Conservation (phyloP, 2,888 invertebrate genomes). For the Oxycera nigricornis region DNA sequence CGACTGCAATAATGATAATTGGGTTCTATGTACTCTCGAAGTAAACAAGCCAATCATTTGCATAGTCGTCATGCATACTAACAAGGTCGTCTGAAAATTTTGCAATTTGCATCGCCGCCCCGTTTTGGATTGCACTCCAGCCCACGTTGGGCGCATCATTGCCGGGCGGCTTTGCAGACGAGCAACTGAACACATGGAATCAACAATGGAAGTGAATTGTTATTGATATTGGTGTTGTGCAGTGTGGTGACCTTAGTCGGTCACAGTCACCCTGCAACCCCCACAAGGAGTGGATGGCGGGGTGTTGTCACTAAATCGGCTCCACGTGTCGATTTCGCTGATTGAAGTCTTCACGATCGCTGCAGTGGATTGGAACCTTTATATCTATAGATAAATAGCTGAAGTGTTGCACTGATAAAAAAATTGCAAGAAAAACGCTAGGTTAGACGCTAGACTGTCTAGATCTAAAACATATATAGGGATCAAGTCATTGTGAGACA, state of each 20-base stretch:
- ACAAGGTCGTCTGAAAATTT: slow-evolving; percentile 15
- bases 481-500: background rate
- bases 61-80: slow-evolving; percentile 32
- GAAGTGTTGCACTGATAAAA: no score
- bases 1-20: slow-evolving; percentile 19
- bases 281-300: no score
- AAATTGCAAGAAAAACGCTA: background rate
- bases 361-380: background rate
- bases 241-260: background rate
- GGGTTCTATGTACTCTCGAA: slow-evolving; percentile 33
- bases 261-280: background rate
- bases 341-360: background rate
- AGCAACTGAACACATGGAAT: slow-evolving; percentile 19
- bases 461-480: background rate
- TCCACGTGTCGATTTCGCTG: background rate
- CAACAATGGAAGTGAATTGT: slow-evolving; percentile 5
- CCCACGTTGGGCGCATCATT: background rate
- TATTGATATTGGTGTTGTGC: background rate
- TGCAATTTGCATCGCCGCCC: background rate
- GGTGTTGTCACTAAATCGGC: background rate
- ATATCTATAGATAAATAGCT: no score
- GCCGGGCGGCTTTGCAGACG: background rate
- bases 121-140: background rate
- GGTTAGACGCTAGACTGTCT: background rate
- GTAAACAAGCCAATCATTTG: slow-evolving; percentile 38